Evolutionary conservation across 2,888 invertebrate genomes (phyloP).

Genomic region (Platycheirus albimanus): DNA sequence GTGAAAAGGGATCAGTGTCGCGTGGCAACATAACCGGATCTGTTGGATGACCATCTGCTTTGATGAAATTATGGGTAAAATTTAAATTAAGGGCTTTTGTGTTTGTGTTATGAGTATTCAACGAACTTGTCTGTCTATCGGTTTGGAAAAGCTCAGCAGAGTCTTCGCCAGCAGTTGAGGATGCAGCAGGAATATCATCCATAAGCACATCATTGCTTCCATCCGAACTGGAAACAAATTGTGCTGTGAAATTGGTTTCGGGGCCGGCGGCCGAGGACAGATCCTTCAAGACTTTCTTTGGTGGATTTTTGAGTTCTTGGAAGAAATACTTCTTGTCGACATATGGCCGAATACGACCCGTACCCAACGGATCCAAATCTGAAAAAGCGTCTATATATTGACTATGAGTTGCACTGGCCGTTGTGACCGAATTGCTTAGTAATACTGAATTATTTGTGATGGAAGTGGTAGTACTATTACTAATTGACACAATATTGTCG

Average conservation of each 20-base stretch:
- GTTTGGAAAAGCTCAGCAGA: slow-evolving; percentile 40
- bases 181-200: slow-evolving; percentile 45
- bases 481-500: slow-evolving; percentile 66
- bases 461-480: slow-evolving; percentile 61
- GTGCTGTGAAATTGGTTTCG: slow-evolving; percentile 60
- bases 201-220: slow-evolving; percentile 57
- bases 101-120: slow-evolving; percentile 64
- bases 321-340: slow-evolving; percentile 98
- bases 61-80: slow-evolving; percentile 69
- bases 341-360: slow-evolving; percentile 95
- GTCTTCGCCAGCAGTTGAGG: slow-evolving; percentile 42
- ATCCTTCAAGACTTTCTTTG: slow-evolving; percentile 95
- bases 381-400: slow-evolving; percentile 92
- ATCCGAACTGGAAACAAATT: slow-evolving; percentile 60
- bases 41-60: slow-evolving; percentile 71
- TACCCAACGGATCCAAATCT: slow-evolving; percentile 96
- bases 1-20: slow-evolving; percentile 82
- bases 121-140: slow-evolving; percentile 72
- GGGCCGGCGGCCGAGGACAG: slow-evolving; percentile 83
- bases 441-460: slow-evolving; percentile 71
- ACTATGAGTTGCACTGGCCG: slow-evolving; percentile 81
- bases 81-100: slow-evolving; percentile 71
- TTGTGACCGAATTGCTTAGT: slow-evolving; percentile 75
- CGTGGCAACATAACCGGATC: slow-evolving; percentile 83
- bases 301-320: slow-evolving; percentile 97